Evolutionary conservation across 2,113 vertebrate species (phyloP).

Genomic region (Phylloscopus trochiloides): DNA sequence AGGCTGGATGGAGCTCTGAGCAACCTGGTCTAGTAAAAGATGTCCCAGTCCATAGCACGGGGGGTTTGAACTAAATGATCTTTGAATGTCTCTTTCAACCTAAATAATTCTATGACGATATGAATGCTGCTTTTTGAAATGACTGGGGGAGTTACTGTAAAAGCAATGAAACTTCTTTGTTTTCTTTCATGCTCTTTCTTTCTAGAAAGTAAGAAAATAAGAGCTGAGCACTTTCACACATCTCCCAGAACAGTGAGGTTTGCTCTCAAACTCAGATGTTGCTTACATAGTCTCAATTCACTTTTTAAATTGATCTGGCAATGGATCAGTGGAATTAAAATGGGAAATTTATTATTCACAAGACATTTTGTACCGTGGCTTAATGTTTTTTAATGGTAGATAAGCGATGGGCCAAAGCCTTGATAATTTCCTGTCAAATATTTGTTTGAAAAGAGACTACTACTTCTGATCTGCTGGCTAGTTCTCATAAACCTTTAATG

Average conservation of each 20-base stretch:
- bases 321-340: conserved; percentile 4
- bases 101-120: neutral
- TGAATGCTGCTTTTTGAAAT: neutral
- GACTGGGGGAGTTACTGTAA: neutral
- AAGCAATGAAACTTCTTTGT: neutral
- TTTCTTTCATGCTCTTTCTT: neutral
- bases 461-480: conserved; percentile 35
- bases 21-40: neutral
- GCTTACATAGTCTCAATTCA: neutral
- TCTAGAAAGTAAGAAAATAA: neutral
- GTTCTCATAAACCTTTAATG: conserved; percentile 48
- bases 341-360: conserved; percentile 15
- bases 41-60: too few species aligned
- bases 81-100: neutral
- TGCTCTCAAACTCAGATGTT: neutral
- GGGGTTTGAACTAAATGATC: neutral
- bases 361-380: conserved; percentile 16
- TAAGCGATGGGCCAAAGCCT: neutral
- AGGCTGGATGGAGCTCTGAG: neutral
- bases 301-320: conserved; percentile 41
- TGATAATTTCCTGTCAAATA: conserved; percentile 39
- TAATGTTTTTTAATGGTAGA: conserved; percentile 48
- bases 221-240: neutral
- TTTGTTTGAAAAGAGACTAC: conserved; percentile 33
- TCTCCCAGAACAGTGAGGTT: neutral